Conservation (phyloP, 2,113 vertebrate genomes). For the Oncorhynchus keta region DNA sequence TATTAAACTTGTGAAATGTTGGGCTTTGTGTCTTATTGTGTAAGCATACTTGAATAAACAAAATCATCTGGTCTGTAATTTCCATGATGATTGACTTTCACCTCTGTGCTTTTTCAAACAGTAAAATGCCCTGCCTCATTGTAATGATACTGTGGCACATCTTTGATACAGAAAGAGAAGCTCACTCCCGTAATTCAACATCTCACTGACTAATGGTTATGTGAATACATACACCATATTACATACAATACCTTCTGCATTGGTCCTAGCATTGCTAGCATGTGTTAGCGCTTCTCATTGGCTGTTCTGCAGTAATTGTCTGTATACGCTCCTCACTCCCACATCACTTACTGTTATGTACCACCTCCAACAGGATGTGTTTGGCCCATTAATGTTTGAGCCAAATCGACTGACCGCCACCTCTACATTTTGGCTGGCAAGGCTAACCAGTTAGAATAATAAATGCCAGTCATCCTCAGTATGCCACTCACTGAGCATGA, state of each 20-base stretch:
- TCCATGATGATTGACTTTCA: background rate
- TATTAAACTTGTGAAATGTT: conserved; percentile 41
- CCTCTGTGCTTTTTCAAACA: conserved; percentile 26
- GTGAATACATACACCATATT: no score
- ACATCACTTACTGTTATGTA: conserved; percentile 23
- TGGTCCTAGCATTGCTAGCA: background rate
- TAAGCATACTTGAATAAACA: background rate
- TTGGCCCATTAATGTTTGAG: conserved; percentile 16
- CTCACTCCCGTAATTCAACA: background rate
- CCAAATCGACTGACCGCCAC: background rate
- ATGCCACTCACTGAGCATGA: background rate
- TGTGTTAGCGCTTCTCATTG: conserved; percentile 45
- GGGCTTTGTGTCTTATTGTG: background rate
- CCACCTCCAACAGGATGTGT: conserved; percentile 39
- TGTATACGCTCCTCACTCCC: conserved; percentile 40
- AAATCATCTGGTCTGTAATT: background rate
- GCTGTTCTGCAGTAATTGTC: conserved; percentile 21
- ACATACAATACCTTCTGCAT: background rate
- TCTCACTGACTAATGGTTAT: background rate
- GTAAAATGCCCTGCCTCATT: background rate
- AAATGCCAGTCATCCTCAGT: background rate
- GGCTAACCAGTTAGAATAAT: background rate
- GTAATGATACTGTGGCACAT: background rate
- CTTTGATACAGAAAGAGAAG: background rate
- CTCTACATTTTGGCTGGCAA: background rate